A percentile compares a stretch with the other conserved stretches of the same genome.
Evolutionary conservation across 2,797 vertebrate genomes (phyloP).

Genomic region (Schizopygopsis malacanthus): DNA sequence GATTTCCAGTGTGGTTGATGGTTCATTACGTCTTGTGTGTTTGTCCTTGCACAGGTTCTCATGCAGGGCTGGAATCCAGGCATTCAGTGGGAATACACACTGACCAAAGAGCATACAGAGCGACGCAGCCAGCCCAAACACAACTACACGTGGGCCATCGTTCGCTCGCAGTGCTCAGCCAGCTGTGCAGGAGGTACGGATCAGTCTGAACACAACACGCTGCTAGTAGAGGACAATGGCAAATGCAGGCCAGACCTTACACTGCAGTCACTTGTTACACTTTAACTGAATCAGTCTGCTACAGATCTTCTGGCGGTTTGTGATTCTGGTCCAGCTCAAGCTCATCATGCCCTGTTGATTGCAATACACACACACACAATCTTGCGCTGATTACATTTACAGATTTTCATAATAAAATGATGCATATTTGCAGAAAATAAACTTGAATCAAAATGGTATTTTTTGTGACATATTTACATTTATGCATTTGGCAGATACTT

Average conservation of each 20-base stretch:
- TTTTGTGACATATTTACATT: not conserved
- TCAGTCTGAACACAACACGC: not conserved
- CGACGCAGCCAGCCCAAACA: constrained; percentile 73
- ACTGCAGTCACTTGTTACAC: not conserved
- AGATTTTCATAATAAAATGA: not conserved
- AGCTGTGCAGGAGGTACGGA: constrained; percentile 86
- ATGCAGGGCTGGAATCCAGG: constrained; percentile 89
- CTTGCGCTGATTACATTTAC: not conserved
- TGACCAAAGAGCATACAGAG: constrained; percentile 71
- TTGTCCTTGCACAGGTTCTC: constrained; percentile 78
- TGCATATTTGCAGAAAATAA: not conserved
- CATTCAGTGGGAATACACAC: constrained; percentile 86
- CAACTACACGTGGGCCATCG: constrained; percentile 85
- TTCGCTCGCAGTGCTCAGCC: constrained; percentile 84
- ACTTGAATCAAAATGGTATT: not conserved
- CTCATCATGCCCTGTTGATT: not conserved
- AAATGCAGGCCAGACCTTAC: not conserved
- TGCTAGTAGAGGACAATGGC: not conserved
- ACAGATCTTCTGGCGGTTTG: not conserved
- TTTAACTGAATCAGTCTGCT: not conserved
- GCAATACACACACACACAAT: not conserved
- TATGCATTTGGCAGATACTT: not conserved
- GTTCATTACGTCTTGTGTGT: not conserved
- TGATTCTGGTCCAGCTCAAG: not conserved
- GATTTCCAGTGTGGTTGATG: not conserved